Percentiles rank a stretch among this genome's conserved stretches.
These are phyloP conservation scores for Hystrix brachyura DNA, from an alignment of 2,113 vertebrate species.

Conservation along the genomic window DNA sequence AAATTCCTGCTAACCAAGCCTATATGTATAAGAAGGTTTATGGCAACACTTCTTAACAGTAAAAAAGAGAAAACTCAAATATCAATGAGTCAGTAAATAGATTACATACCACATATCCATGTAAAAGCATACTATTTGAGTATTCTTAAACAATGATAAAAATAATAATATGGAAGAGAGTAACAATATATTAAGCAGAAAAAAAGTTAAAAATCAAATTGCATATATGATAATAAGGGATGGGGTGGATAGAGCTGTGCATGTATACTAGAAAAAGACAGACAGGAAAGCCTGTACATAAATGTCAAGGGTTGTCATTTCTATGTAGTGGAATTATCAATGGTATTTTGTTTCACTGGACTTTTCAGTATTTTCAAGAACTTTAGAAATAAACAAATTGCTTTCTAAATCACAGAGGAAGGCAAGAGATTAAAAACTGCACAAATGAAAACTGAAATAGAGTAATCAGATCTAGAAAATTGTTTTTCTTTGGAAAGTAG, in stretches of 20 bases:
- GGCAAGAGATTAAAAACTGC: too few relatives aligned
- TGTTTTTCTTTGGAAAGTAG: not conserved
- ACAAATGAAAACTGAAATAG: too few relatives aligned
- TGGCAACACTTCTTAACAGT: not conserved
- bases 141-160: slow-evolving; percentile 3
- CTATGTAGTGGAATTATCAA: not conserved
- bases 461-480: not conserved
- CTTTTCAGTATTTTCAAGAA: not conserved
- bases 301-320: slow-evolving; percentile 34
- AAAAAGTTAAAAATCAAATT: slow-evolving; percentile 35
- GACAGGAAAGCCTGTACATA: not conserved
- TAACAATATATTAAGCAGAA: not conserved
- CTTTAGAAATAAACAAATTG: not conserved
- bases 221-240: not conserved
- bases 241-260: not conserved
- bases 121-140: not conserved
- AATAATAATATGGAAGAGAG: not conserved
- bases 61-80: not conserved
- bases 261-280: not conserved
- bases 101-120: not conserved
- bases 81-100: not conserved
- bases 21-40: not conserved
- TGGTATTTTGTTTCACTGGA: not conserved
- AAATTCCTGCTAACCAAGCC: not conserved
- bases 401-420: not conserved